Conservation (phyloP, 2,797 vertebrate species). For the Triplophysa yarkandensis region DNA sequence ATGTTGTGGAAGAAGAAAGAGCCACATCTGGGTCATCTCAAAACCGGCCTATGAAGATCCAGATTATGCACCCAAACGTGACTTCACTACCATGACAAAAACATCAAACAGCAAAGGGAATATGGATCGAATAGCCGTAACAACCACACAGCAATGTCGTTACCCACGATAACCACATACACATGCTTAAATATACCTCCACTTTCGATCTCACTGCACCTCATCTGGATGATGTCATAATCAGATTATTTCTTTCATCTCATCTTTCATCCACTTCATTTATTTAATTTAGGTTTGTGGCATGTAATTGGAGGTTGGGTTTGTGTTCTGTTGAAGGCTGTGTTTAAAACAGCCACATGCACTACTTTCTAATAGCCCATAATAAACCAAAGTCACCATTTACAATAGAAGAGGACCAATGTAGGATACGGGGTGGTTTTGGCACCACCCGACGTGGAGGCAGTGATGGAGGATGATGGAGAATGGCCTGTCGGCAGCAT, state of each 20-base stretch:
- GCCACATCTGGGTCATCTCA: constrained; percentile 37
- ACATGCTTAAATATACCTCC: background rate
- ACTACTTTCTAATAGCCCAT: constrained; percentile 2
- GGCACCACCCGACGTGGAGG: constrained; percentile 47
- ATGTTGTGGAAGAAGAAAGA: constrained; percentile 28
- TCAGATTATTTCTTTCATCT: background rate
- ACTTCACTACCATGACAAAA: background rate
- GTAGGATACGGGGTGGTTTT: constrained; percentile 50
- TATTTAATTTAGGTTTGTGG: constrained; percentile 6
- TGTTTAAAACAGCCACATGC: background rate
- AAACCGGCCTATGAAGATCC: constrained; percentile 30
- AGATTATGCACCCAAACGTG: constrained; percentile 9
- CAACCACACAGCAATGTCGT: background rate
- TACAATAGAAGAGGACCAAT: constrained; percentile 12
- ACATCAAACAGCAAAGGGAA: background rate
- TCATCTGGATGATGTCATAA: constrained; percentile 2
- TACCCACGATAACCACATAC: background rate
- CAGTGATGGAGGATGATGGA: constrained; percentile 47
- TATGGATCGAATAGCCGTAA: background rate
- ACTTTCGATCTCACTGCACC: background rate
- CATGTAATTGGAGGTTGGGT: too few relatives aligned
- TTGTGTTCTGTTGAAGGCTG: background rate
- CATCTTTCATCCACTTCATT: background rate
- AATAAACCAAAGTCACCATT: constrained; percentile 10
- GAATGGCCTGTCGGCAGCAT: constrained; percentile 53